Base-by-base conservation (phyloP, 2,888 invertebrate genomes). In the Oasisia sp. region DNA sequence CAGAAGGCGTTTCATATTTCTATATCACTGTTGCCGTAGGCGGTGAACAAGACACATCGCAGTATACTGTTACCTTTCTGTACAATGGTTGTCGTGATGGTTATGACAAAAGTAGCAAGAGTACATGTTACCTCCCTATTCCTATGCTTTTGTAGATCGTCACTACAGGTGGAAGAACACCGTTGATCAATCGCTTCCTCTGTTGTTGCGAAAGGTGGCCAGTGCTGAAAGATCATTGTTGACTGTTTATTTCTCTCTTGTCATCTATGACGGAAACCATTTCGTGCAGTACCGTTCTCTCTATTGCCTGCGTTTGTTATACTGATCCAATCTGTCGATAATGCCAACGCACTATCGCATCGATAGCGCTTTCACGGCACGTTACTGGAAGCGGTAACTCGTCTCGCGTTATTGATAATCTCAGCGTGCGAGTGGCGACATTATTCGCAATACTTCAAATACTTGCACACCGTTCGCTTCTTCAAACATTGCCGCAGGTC, bases 391-490 rank as follows among this genome's bases (percentile, higher is more conserved):
- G 74, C 74, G 19, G 1, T 27, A n/a, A 74, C 74, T 2, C 74
- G 74, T 19, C 74, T 19, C n/a, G 27, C 74, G 74, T 74, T 74
- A 74, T 74, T 74, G 74, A 74, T n/a, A 74, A 19, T 7, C n/a
- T 74, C 74, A 74, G 74, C n/a, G 27, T 74, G 27, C 74, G 27
- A 74, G 27, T 74, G 27, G n/a, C 74, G n/a, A 19, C 74, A 74
- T 27, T 74, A 74, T 74, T 74, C 74, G 74, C 74, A 74, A 19
- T 74, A 74, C 74, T n/a, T 27, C 4, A n/a, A 74, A 74, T 74
- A 74, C n/a, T 74, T 74, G 74, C 74, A 74, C 74, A 74, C 74
- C 74, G 74, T 74, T 74, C 74, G 74, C 27, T 74, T 74, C 74
- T 74, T 14, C 74, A 74, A 74, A 74, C 74, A 74, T 74, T 74